Conservation (phyloP, 2,113 vertebrate species). For the Chunga burmeisteri region DNA sequence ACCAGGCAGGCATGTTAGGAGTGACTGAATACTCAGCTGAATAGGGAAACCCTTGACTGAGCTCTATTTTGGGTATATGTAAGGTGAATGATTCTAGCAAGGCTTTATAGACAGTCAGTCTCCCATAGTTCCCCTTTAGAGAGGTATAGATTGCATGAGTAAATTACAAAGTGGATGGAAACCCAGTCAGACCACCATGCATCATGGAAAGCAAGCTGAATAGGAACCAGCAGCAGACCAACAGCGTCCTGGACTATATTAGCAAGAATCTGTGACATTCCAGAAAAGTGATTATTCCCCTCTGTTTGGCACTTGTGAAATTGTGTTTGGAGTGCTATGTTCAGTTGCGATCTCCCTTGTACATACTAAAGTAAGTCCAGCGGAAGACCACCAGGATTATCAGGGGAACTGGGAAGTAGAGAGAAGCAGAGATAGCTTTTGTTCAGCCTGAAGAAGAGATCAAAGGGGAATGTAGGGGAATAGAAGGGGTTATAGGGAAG, state of each 20-base stretch:
- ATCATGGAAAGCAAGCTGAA: background rate
- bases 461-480: background rate
- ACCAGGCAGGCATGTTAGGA: background rate
- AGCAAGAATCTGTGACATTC: background rate
- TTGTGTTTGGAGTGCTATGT: background rate
- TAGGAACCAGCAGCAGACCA: background rate
- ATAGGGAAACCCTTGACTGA: background rate
- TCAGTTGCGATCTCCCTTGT: background rate
- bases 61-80: background rate
- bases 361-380: background rate
- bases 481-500: background rate
- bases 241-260: background rate
- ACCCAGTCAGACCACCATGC: background rate
- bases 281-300: background rate
- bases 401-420: background rate
- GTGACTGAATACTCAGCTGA: background rate
- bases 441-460: background rate
- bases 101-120: background rate
- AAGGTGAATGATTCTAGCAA: background rate
- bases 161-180: background rate
- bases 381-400: background rate
- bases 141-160: background rate
- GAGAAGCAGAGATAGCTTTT: background rate
- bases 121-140: background rate
- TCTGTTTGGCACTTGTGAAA: background rate